phyloP scores from a whole-genome alignment of 2,888 invertebrate species.

The Apotomis turbidana region DNA sequence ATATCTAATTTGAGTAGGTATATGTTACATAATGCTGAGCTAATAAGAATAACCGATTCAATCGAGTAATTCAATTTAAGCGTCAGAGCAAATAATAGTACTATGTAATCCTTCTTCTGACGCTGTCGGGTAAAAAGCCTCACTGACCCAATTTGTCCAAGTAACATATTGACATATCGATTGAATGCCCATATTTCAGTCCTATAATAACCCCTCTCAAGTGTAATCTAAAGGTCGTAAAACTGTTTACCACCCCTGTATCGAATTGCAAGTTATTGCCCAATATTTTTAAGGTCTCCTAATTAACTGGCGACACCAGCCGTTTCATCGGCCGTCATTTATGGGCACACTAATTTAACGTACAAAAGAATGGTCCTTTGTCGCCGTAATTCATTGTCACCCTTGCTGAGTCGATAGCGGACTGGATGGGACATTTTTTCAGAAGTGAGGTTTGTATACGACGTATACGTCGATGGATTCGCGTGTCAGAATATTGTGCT shows the following conservation, averaged over 20 bases:
- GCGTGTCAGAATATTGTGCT: too few relatives aligned
- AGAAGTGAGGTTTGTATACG: not conserved
- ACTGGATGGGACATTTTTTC: slow-evolving; percentile 36
- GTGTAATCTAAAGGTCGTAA: slow-evolving; percentile 10
- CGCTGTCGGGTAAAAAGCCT: too few relatives aligned
- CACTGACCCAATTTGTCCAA: not conserved
- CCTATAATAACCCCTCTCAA: not conserved
- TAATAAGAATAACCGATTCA: too few relatives aligned
- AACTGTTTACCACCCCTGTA: slow-evolving; percentile 2
- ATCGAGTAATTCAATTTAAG: too few relatives aligned
- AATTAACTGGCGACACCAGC: slow-evolving; percentile 34
- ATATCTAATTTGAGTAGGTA: too few relatives aligned
- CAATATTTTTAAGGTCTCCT: slow-evolving; percentile 32
- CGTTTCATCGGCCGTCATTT: slow-evolving; percentile 31
- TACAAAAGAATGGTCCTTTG: slow-evolving; percentile 29
- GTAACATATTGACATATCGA: not conserved
- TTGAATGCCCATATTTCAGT: not conserved
- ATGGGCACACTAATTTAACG: slow-evolving; percentile 40
- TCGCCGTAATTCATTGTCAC: slow-evolving; percentile 41
- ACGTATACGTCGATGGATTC: not conserved
- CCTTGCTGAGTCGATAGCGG: slow-evolving; percentile 10
- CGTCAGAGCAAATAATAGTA: too few relatives aligned
- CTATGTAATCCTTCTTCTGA: too few relatives aligned
- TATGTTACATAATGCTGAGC: too few relatives aligned
- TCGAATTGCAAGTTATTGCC: slow-evolving; percentile 23